Evolutionary conservation across 2,797 vertebrate species (phyloP).

Genomic region (Enteromius radiatus): DNA sequence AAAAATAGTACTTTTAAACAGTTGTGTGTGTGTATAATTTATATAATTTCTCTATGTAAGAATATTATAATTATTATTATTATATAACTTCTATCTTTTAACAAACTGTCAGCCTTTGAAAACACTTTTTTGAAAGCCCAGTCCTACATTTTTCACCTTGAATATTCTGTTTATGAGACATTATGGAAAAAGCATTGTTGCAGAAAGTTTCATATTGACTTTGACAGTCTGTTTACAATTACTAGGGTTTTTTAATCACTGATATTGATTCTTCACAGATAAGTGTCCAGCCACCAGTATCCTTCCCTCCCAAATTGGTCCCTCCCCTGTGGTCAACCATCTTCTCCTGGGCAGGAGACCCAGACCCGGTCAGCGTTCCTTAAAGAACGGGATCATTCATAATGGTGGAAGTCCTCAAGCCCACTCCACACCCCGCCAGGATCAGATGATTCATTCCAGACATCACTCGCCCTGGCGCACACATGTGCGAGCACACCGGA

Average conservation of each 20-base stretch:
- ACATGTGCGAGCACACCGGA: slow-evolving; percentile 89
- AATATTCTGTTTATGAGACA: background rate
- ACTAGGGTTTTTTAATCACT: background rate
- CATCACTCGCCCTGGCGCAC: slow-evolving; percentile 89
- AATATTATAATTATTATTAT: background rate
- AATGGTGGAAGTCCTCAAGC: slow-evolving; percentile 68
- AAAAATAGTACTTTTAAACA: background rate
- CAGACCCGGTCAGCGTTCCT: slow-evolving; percentile 71
- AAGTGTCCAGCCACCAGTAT: slow-evolving; percentile 92
- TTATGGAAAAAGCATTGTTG: background rate
- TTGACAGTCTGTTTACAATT: background rate
- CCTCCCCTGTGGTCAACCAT: slow-evolving; percentile 93
- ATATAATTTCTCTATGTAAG: background rate
- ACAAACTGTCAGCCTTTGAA: background rate
- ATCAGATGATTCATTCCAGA: slow-evolving; percentile 78
- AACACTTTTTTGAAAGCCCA: background rate
- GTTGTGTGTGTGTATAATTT: background rate
- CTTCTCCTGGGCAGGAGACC: slow-evolving; percentile 91
- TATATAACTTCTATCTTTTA: background rate
- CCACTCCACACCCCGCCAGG: slow-evolving; percentile 76
- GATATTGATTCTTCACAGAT: slow-evolving; percentile 74
- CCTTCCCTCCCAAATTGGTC: slow-evolving; percentile 91
- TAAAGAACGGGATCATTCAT: slow-evolving; percentile 76
- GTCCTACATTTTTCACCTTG: background rate
- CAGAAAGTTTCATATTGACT: background rate